Evolutionary conservation across 1,140 invertebrate species (phyloP), one percentile per base, ranked within the genome.

Genomic region (Coboldia fuscipes): DNA sequence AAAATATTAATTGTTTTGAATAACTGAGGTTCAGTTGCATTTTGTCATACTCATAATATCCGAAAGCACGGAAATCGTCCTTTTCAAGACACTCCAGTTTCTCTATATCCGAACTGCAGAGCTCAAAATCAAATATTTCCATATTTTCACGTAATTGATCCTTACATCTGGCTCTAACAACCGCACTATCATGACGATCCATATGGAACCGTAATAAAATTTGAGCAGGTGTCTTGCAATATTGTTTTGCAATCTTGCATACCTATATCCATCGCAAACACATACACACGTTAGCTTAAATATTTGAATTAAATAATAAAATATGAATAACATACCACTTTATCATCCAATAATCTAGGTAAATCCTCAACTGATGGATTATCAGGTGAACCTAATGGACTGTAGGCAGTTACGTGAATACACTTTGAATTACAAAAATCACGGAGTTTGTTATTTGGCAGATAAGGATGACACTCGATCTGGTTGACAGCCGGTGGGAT

Each of bases 401-500:
- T 70, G 56, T 76, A 90, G 9, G 72, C 78, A 1, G 68, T 79
- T 1, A 89, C 41, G 2, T 51, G 50, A 16, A 89, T 74, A 4
- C 60, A 58, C 23, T 67, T 61, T 10, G 56, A 44, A 14, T 61
- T 53, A 44, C 80, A 84, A 44, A 74, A 83, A 1, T 71, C 59
- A 3, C 60, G 60, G 46, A 89, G 82, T 29, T 68, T 73, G 18
- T 76, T 52, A 48, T 77, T 78, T 7, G 12, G 6, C 12, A 23
- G 12, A 23, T 23, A 23, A 0, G 68, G 73, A 50, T 89, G 80
- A 37, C 71, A 72, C 52, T 89, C 84, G 28, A 83, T 65, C 62
- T 88, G 82, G 45, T 76, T 68, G 8, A 63, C 67, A 3, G 66
- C 69, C 2, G 84, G 85, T 40, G 71, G 72, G 13, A 88, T 66